A percentile compares a stretch with the other conserved stretches of the same genome.
These are phyloP conservation scores for Euzetes globulus DNA, from an alignment of 2,888 invertebrate genomes.

Conservation along the genomic window DNA sequence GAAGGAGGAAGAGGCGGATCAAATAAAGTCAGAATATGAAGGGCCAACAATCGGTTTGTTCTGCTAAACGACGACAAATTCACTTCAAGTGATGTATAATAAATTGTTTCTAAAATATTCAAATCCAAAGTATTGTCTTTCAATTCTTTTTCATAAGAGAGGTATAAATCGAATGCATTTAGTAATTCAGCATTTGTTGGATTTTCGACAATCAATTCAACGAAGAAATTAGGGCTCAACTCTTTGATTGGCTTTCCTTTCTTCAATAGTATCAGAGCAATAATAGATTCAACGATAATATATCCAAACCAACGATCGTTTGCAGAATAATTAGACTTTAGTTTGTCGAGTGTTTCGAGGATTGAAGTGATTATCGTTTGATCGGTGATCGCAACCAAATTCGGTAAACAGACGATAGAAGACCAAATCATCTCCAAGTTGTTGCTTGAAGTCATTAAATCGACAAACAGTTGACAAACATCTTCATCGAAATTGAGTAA, in stretches of 20 bases:
- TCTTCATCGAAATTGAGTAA: conserved; percentile 2
- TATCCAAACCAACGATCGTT: conserved; percentile 16
- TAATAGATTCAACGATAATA: conserved; percentile 28
- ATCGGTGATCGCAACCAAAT: background rate
- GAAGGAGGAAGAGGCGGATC: conserved; percentile 45
- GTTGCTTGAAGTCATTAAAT: background rate
- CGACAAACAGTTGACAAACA: background rate
- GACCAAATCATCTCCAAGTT: conserved; percentile 8
- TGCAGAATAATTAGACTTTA: background rate
- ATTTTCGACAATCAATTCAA: conserved; percentile 41
- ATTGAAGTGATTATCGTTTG: background rate
- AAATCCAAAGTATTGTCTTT: background rate
- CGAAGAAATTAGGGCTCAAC: conserved; percentile 32
- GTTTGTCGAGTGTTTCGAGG: background rate
- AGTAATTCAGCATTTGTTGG: conserved; percentile 43
- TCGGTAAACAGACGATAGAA: conserved; percentile 18
- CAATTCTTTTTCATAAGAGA: conserved; percentile 38
- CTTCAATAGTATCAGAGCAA: conserved; percentile 25
- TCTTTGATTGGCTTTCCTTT: conserved; percentile 15
- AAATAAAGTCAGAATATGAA: conserved; percentile 60
- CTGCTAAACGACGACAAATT: conserved; percentile 61
- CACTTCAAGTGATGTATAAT: conserved; percentile 52
- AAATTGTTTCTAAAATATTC: conserved; percentile 50
- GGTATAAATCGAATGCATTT: conserved; percentile 45
- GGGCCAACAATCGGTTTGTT: conserved; percentile 43